Evolutionary conservation across 2,888 invertebrate genomes (phyloP).

Genomic region (Drosophila emarginata): DNA sequence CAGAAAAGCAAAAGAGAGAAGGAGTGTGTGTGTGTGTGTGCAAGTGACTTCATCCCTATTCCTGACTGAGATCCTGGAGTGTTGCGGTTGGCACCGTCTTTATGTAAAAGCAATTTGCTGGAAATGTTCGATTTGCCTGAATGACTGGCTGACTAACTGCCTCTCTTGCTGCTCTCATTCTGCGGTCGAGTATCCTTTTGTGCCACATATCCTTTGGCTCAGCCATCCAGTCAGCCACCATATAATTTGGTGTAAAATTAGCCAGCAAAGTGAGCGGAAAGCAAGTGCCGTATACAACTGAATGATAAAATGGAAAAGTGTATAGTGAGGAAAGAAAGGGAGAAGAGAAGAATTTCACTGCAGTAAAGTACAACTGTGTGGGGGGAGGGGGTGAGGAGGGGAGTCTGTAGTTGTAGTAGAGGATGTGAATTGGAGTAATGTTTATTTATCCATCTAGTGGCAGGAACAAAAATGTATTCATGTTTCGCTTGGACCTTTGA

Average conservation of each 20-base stretch:
- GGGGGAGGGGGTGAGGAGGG: neutral
- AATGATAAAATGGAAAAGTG: conserved; percentile 1
- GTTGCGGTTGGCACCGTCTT: conserved; percentile 59
- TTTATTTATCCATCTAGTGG: conserved; percentile 12
- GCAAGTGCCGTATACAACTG: conserved; percentile 23
- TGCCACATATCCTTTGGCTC: conserved; percentile 7
- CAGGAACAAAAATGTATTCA: conserved; percentile 8
- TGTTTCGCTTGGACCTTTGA: conserved; percentile 15
- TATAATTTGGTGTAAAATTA: conserved; percentile 69
- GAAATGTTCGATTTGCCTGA: conserved; percentile 77
- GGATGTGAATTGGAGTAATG: conserved; percentile 51
- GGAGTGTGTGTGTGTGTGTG: too few relatives aligned
- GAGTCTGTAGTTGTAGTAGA: too few relatives aligned
- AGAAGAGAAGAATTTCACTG: too few relatives aligned
- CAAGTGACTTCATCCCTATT: conserved; percentile 24
- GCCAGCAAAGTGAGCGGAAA: conserved; percentile 58
- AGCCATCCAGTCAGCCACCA: conserved; percentile 37
- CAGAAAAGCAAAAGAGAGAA: neutral
- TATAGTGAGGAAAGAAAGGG: too few relatives aligned
- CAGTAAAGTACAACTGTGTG: too few relatives aligned
- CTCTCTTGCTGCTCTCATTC: conserved; percentile 5
- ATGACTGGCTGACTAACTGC: conserved; percentile 22
- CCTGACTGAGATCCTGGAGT: conserved; percentile 47
- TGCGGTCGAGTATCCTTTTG: conserved; percentile 59
- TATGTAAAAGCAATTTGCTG: conserved; percentile 80